Base-by-base conservation (phyloP, 2,888 invertebrate genomes). In the Gandaritis pyraliata region DNA sequence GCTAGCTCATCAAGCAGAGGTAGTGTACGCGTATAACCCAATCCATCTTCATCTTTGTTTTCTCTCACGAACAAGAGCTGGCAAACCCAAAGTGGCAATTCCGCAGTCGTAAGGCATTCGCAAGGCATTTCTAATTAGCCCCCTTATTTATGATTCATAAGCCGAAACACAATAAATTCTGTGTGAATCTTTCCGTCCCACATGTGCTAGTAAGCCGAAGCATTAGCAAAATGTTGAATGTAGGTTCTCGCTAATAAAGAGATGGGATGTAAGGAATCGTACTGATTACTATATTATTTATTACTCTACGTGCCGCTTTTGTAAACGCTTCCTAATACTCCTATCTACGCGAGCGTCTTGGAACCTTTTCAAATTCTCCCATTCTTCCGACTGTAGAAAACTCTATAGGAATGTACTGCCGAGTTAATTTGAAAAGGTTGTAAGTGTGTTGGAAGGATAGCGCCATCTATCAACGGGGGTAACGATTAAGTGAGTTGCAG, bases 251-350 rank as follows among this genome's bases (percentile, higher is more conserved):
- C 83, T 90, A 91, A 89, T 90, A 90, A 91, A 90, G 90, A 86
- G 86, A 80, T 82, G 86, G 90, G 91, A 90, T 91, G 90, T 90
- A 90, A 92, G 91, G 90, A 90, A 91, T 91, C 84, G 87, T 88
- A 81, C 91, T 92, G 92, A 92, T 92, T 92, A 92, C 90, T 91
- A 87, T 87, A 90, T 91, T 90, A 91, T 92, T 91, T 92, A 91
- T 92, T 91, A 89, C 90, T 72, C 83, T 91, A 91, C 92, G 92
- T 92, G 92, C 89, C 86, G 81, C 83, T 81, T 85, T 87, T 92
- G 88, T 91, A 90, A 91, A 91, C 91, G 91, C 88, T 88, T 85
- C 88, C 85, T 90, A 91, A 91, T 91, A 88, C 88, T 84, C 76
- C 81, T 81, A 85, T 85, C 85, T 85, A 75, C 78, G 74, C 69